Base-by-base conservation (phyloP, 2,113 vertebrate genomes). In the Lathamus discolor region DNA sequence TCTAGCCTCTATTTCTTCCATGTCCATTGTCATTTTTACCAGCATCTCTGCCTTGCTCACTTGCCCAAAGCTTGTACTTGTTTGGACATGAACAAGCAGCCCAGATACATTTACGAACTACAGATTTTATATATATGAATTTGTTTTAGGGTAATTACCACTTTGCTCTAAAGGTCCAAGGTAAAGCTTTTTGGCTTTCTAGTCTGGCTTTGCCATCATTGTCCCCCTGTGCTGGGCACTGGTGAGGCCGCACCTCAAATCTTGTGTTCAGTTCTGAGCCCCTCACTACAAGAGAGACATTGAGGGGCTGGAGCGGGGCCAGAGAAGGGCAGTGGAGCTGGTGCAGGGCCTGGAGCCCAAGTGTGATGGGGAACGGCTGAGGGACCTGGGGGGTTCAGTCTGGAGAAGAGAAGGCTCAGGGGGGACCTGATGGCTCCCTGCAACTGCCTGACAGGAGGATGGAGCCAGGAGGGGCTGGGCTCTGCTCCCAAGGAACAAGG, bases 71-170 rank as follows among this genome's bases (percentile, higher is more conserved):
- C 35, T 74, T 41, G 10, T 51, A 4, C 24, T 41, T 3, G 15
- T 61, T 83, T 46, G 17, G 46, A 41, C 35, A 48, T 16, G 13
- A 41, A 18, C 6, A 33, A 31, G 67, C 7, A 3, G 1, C 44
- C 28, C 2, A 4, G 39, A 37, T 13, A 1, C 7, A 9, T 0
- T 6, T 46, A 8, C 10, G 44, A 14, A 29, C 22, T 25, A 1
- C 8, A 24, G 44, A 7, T 48, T 55, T n/a, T n/a, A 57, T n/a
- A 4, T 4, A 12, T 6, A 13, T 52, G 18, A 22, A 3, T 68
- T 66, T 39, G 5, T 25, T 39, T 63, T 13, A 27, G 19, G 7
- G 9, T n/a, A 31, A 39, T 15, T 13, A 84, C 18, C 27, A 1
- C 22, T 48, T 39, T 22, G 15, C 27, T 35, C 27, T 72, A 37